Percentiles rank a stretch among this genome's conserved stretches.
phyloP scores from a whole-genome alignment of 2,888 invertebrate species.

The Cephonodes hylas region DNA sequence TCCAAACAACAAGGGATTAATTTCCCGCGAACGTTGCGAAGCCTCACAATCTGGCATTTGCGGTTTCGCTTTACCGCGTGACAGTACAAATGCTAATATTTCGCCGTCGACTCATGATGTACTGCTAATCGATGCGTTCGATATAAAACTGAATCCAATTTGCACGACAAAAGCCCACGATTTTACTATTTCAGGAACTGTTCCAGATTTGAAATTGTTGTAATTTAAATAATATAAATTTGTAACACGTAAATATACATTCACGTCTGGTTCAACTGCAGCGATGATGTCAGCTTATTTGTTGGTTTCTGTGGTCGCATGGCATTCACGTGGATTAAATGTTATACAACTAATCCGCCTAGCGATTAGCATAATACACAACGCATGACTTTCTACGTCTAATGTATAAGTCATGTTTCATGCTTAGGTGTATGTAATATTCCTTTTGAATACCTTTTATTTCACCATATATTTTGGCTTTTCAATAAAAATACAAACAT shows the following conservation, averaged over 20 bases:
- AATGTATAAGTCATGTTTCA: neutral
- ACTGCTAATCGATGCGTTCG: slow-evolving; percentile 25
- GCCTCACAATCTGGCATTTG: slow-evolving; percentile 34
- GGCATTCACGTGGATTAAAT: slow-evolving; percentile 33
- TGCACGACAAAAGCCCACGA: slow-evolving; percentile 17
- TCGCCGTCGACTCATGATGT: slow-evolving; percentile 31
- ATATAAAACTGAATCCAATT: neutral
- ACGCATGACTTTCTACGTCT: neutral
- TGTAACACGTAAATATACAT: neutral
- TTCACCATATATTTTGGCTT: neutral
- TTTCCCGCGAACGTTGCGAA: slow-evolving; percentile 26
- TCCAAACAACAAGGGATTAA: slow-evolving; percentile 31
- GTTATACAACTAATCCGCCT: slow-evolving; percentile 40
- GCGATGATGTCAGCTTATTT: slow-evolving; percentile 41
- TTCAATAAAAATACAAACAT: neutral
- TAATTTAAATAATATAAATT: slow-evolving; percentile 5
- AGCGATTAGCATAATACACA: slow-evolving; percentile 29
- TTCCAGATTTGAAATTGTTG: slow-evolving; percentile 22
- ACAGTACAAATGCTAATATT: slow-evolving; percentile 27
- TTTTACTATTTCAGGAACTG: slow-evolving; percentile 25
- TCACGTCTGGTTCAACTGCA: slow-evolving; percentile 9
- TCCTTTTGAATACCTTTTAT: too few relatives aligned
- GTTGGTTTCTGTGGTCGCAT: slow-evolving; percentile 23
- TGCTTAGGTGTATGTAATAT: too few relatives aligned
- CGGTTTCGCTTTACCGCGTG: slow-evolving; percentile 26